Conservation (phyloP, 2,888 invertebrate genomes). For the Helicoverpa assulta region DNA sequence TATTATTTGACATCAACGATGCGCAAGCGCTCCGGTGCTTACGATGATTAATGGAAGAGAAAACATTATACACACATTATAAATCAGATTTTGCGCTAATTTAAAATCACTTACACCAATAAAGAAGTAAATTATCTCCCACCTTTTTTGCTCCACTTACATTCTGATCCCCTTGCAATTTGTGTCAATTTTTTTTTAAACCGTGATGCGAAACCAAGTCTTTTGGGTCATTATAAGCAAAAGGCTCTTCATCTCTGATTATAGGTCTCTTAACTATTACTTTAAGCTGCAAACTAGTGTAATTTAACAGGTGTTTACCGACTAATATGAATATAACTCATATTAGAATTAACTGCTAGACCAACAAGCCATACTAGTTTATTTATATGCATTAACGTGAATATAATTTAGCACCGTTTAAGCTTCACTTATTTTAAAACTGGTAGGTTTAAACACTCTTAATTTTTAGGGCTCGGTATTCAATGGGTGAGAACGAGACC, state of each 20-base stretch:
- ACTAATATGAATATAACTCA: neutral
- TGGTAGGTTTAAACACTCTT: conserved; percentile 8
- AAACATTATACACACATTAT: conserved; percentile 24
- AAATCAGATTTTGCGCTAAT: conserved; percentile 32
- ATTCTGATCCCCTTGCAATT: neutral
- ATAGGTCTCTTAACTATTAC: neutral
- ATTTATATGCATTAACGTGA: conserved; percentile 5
- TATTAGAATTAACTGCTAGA: neutral
- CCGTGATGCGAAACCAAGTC: neutral
- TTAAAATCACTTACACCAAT: conserved; percentile 23
- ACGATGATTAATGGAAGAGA: conserved; percentile 41
- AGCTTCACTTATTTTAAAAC: conserved; percentile 25
- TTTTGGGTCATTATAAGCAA: neutral
- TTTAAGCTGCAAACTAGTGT: neutral
- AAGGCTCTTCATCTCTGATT: neutral
- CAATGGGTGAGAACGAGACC: too few species aligned
- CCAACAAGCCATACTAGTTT: neutral
- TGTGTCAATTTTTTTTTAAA: neutral
- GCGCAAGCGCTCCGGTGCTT: conserved; percentile 24
- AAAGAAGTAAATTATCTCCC: conserved; percentile 18
- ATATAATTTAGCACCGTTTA: conserved; percentile 24
- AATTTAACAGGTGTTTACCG: conserved; percentile 1
- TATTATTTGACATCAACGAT: conserved; percentile 25
- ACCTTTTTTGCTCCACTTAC: neutral
- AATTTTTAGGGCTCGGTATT: neutral